These are phyloP conservation scores for Uloborus diversus DNA, from an alignment of 1,140 invertebrate species.

Conservation along the genomic window DNA sequence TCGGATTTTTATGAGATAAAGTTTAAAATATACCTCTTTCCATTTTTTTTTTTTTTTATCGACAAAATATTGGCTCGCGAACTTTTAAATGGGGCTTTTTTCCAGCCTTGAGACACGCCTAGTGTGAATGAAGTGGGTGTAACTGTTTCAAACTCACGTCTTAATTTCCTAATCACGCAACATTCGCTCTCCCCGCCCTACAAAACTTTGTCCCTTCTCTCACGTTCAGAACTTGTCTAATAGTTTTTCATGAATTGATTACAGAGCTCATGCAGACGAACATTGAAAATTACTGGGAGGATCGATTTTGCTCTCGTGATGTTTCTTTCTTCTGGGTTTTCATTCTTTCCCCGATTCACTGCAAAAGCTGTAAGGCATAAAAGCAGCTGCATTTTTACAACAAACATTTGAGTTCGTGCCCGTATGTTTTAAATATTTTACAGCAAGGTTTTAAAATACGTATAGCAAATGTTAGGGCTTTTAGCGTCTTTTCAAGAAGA, in stretches of 20 bases:
- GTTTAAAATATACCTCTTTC: too few relatives aligned
- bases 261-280: not conserved
- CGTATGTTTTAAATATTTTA: not conserved
- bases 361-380: too few relatives aligned
- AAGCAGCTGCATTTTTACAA: not conserved
- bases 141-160: conserved; percentile 32
- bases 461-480: too few relatives aligned
- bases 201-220: not conserved
- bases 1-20: too few relatives aligned
- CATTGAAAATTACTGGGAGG: not conserved
- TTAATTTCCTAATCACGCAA: conserved; percentile 55
- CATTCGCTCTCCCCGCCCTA: not conserved
- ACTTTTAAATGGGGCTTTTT: not conserved
- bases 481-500: too few relatives aligned
- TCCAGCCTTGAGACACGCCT: not conserved
- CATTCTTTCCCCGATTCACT: too few relatives aligned
- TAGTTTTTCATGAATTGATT: conserved; percentile 8
- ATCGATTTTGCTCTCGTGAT: too few relatives aligned
- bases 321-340: too few relatives aligned
- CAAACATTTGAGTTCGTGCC: not conserved
- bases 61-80: not conserved
- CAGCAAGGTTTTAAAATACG: too few relatives aligned
- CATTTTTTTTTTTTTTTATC: not conserved
- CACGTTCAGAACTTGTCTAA: not conserved
- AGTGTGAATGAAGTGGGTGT: conserved; percentile 44